Percentiles rank a stretch among this genome's conserved stretches.
phyloP scores from a whole-genome alignment of 2,888 invertebrate genomes.

The Ryuthela nishihirai region DNA sequence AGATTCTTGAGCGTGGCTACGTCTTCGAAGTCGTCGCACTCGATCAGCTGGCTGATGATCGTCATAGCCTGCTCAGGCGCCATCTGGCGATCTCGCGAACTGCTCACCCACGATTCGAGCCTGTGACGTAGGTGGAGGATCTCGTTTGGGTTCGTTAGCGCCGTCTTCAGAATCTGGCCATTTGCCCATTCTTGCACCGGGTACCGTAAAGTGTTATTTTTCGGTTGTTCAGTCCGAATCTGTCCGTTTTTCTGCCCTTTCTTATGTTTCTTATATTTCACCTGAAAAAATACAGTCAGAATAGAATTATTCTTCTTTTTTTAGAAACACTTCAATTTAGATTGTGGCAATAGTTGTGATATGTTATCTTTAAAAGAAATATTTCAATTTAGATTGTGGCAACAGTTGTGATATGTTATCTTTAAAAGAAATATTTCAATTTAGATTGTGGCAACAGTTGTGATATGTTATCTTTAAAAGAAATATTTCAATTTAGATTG shows the following conservation, averaged over 20 bases:
- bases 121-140: conserved; percentile 64
- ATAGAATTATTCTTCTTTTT: too few relatives aligned
- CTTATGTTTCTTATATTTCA: conserved; percentile 97
- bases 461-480: too few relatives aligned
- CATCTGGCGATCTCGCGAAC: conserved; percentile 66
- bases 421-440: too few relatives aligned
- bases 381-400: too few relatives aligned
- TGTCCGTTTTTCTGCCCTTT: conserved; percentile 55
- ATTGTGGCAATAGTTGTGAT: too few relatives aligned
- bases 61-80: conserved; percentile 77
- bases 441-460: too few relatives aligned
- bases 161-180: conserved; percentile 90
- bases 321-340: too few relatives aligned
- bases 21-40: conserved; percentile 95
- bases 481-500: too few relatives aligned
- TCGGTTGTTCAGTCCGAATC: conserved; percentile 7
- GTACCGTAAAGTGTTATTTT: conserved; percentile 48
- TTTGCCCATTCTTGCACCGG: conserved; percentile 63
- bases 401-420: too few relatives aligned
- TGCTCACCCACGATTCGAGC: conserved; percentile 81
- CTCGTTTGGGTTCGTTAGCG: conserved; percentile 90
- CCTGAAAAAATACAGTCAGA: conserved; percentile 57
- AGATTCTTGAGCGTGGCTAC: conserved; percentile 87
- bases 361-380: too few relatives aligned
- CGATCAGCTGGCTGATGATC: conserved; percentile 88